Conservation (phyloP, 2,113 vertebrate species). For the Serilophus lunatus region DNA sequence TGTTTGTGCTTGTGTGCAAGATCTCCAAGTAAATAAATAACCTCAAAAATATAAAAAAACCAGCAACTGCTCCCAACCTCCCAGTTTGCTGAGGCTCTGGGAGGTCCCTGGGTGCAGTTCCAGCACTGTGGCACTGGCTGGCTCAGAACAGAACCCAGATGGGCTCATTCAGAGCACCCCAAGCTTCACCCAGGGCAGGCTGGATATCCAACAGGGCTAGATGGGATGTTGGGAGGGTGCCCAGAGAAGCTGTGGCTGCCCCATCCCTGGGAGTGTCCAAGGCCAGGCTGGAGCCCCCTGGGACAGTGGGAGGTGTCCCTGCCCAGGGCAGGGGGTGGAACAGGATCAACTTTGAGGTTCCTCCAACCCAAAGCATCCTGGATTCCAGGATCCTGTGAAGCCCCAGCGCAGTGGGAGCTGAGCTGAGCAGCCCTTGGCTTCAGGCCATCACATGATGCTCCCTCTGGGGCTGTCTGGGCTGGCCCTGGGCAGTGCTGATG, state of each 20-base stretch:
- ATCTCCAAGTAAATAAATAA: not conserved
- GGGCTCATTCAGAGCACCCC: not conserved
- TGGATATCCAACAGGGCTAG: too few species aligned
- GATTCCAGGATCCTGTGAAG: not conserved
- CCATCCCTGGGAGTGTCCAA: not conserved
- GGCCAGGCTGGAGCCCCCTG: not conserved
- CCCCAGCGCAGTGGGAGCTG: not conserved
- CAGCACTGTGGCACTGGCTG: not conserved
- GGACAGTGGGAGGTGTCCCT: fast-evolving
- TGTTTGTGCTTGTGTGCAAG: not conserved
- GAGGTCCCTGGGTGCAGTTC: too few species aligned
- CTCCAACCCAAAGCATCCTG: fast-evolving
- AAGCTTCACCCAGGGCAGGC: not conserved
- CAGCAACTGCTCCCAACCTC: not conserved
- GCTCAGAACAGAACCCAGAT: not conserved
- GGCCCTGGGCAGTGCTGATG: slow-evolving; percentile 30
- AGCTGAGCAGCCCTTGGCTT: not conserved
- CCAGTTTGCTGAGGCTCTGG: not conserved
- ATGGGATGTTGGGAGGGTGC: not conserved
- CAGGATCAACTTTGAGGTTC: not conserved
- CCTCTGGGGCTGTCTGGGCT: not conserved
- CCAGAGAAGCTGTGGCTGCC: not conserved
- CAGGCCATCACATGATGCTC: not conserved
- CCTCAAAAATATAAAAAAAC: not conserved
- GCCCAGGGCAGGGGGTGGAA: not conserved